Percentiles rank a stretch among this genome's conserved stretches.
Evolutionary conservation across 2,113 vertebrate species (phyloP).

Genomic region (Chaetodon trifascialis): DNA sequence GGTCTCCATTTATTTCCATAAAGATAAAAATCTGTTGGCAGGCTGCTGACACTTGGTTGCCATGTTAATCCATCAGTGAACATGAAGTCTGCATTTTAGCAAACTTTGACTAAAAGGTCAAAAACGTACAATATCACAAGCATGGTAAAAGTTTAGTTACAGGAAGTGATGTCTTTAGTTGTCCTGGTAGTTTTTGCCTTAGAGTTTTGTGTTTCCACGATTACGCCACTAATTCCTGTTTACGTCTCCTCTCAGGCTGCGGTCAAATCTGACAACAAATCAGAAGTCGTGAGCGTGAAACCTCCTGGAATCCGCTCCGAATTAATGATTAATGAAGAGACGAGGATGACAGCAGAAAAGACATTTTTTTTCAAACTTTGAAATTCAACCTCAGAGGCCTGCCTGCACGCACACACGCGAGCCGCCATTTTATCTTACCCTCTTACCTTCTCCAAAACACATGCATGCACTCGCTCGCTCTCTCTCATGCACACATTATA

Average conservation of each 20-base stretch:
- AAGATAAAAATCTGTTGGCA: no score
- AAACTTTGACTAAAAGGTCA: background rate
- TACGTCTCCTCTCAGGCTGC: background rate
- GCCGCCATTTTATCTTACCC: constrained; percentile 67
- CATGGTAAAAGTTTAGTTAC: background rate
- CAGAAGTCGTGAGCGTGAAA: background rate
- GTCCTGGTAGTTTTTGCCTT: background rate
- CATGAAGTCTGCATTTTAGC: no score
- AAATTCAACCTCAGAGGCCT: constrained; percentile 30
- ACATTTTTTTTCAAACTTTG: background rate
- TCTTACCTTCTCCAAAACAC: constrained; percentile 66
- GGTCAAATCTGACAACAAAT: background rate
- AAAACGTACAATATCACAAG: background rate
- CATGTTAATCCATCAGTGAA: no score
- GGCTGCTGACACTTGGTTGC: no score
- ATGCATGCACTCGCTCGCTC: constrained; percentile 53
- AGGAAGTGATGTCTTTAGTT: background rate
- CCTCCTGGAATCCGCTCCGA: background rate
- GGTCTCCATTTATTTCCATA: no score
- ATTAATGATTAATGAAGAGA: background rate
- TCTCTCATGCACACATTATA: constrained; percentile 67
- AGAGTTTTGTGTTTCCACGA: background rate
- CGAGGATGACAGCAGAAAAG: background rate
- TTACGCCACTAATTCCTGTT: background rate
- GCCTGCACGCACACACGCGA: background rate